Evolutionary conservation across 1,140 invertebrate genomes (phyloP).

Genomic region (Saccostrea echinata): DNA sequence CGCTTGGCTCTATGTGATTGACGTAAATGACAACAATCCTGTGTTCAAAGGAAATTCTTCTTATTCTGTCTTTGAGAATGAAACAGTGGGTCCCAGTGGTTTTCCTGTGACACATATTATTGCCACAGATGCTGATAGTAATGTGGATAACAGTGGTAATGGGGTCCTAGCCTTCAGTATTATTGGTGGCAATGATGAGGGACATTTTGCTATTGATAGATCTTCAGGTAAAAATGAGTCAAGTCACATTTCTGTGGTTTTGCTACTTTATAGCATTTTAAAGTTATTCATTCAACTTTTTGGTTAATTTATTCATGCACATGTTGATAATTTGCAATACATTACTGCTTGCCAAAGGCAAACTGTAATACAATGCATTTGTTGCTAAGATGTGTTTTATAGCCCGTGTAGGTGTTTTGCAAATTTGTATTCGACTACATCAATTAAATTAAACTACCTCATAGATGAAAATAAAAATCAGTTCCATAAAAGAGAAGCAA

Average conservation of each 20-base stretch:
- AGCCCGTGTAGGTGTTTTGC: not conserved
- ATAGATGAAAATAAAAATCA: not conserved
- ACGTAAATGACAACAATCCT: conserved; percentile 88
- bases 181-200: conserved; percentile 86
- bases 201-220: conserved; percentile 93
- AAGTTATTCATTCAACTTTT: not conserved
- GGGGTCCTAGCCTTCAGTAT: conserved; percentile 89
- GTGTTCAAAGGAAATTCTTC: conserved; percentile 77
- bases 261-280: not conserved
- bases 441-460: not conserved
- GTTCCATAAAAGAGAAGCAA: not conserved
- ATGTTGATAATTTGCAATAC: not conserved
- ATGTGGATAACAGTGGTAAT: conserved; percentile 88
- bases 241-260: conserved; percentile 32
- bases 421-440: not conserved
- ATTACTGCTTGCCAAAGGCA: conserved; percentile 17
- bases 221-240: conserved; percentile 80
- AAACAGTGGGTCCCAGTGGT: conserved; percentile 81
- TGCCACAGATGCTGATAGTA: conserved; percentile 91
- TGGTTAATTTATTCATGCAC: not conserved
- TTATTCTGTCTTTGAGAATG: conserved; percentile 81
- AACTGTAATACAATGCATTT: not conserved
- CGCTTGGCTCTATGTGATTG: conserved; percentile 88
- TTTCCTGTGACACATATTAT: conserved; percentile 87
- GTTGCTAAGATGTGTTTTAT: not conserved